These are phyloP conservation scores for Rafetus swinhoei DNA, from an alignment of 2,113 vertebrate species.

Conservation along the genomic window DNA sequence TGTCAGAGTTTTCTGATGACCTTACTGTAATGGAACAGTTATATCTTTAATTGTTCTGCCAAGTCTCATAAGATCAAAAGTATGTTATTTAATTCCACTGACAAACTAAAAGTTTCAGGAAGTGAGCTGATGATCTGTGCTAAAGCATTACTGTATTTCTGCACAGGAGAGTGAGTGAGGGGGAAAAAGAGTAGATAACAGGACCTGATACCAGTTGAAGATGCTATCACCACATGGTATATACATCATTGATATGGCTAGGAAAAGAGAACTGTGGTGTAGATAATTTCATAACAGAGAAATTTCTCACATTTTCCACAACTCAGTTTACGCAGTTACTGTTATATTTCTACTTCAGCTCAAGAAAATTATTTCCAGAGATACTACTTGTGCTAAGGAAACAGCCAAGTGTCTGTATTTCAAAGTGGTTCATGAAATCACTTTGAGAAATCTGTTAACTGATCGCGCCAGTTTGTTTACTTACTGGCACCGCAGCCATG, in stretches of 20 bases:
- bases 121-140: not conserved
- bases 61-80: not conserved
- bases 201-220: not conserved
- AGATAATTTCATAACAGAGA: too few species aligned
- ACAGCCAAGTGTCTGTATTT: too few species aligned
- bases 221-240: not conserved
- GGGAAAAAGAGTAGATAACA: not conserved
- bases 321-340: too few species aligned
- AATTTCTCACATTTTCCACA: too few species aligned
- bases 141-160: not conserved
- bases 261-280: not conserved
- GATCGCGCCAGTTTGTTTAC: too few species aligned
- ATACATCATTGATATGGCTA: not conserved
- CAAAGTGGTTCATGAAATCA: too few species aligned
- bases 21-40: not conserved
- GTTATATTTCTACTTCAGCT: too few species aligned
- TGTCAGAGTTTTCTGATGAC: not conserved
- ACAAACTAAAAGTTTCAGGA: not conserved
- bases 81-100: not conserved
- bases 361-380: too few species aligned
- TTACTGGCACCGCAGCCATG: too few species aligned
- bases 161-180: rapidly evolving
- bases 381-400: too few species aligned
- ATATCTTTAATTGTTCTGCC: not conserved
- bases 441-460: too few species aligned